Evolutionary conservation across 2,888 invertebrate genomes (phyloP), one percentile per base, ranked within the genome.

Genomic region (Pyrrhosoma nymphula): DNA sequence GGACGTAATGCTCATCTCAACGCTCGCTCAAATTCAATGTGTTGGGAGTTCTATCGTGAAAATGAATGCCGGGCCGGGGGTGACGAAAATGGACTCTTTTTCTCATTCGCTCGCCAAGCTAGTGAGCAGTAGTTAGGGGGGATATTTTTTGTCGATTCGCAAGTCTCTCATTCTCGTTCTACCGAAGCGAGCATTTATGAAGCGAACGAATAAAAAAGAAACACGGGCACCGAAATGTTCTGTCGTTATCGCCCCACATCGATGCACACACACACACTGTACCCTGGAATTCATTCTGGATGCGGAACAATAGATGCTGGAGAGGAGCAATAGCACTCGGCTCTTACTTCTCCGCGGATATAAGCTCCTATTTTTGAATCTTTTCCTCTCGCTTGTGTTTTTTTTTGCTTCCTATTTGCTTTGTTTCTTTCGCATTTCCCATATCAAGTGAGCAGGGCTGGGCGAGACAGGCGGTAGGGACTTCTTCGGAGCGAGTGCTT

Each of bases 231-330:
- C 82, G 82, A 82, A 82, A 35, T 16, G 30, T 35, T 3, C 82
- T 82, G 82, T 26, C 82, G 30, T 82, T 82, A 82, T 82, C 82
- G 35, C 82, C 82, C 82, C 82, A n/a, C n/a, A 82, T 82, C 82
- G 82, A 82, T 35, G 47, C 47, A n/a, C n/a, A 23, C 69, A n/a
- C 47, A n/a, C n/a, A 23, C 69, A n/a, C n/a, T 26, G 18, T 82
- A 35, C 35, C 16, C 82, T 35, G 82, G 82, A 60, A 82, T 82
- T 35, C 82, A 30, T 30, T 14, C 82, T 82, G 82, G 30, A 82
- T 35, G 82, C 82, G 82, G 35, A 35, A 82, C 82, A 82, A 82
- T 82, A 35, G 82, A 35, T 16, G 30, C n/a, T 35, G 14, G 82
- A 0, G 30, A 35, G 18, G 82, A 1, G 35, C 82, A 35, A 82